Evolutionary conservation across 2,797 vertebrate species (phyloP).

Genomic region (Acanthurus leucopareius): DNA sequence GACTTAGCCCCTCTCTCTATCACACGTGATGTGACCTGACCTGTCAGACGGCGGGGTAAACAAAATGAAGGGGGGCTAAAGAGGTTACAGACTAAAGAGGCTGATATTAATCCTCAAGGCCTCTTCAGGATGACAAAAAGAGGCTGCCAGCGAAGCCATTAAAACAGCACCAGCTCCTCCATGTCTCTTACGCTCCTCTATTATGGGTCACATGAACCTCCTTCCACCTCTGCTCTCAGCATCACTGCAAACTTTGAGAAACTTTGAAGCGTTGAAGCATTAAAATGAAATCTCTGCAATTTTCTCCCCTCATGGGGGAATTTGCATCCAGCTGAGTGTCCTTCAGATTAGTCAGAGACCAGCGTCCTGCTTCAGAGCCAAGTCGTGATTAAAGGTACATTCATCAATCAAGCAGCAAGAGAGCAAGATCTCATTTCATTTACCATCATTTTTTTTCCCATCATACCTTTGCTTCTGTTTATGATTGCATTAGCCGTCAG

Average conservation of each 20-base stretch:
- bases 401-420: slow-evolving; percentile 39
- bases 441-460: slow-evolving; percentile 12
- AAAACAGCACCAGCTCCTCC: slow-evolving; percentile 23
- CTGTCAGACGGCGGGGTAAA: slow-evolving; percentile 63
- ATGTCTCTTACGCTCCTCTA: slow-evolving; percentile 27
- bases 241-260: slow-evolving; percentile 50
- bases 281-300: slow-evolving; percentile 70
- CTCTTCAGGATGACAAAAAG: slow-evolving; percentile 46
- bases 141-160: slow-evolving; percentile 32
- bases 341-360: slow-evolving; percentile 64
- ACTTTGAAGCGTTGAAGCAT: slow-evolving; percentile 59
- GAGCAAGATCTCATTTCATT: background rate
- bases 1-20: slow-evolving; percentile 29
- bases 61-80: slow-evolving; percentile 39
- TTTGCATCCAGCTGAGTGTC: slow-evolving; percentile 65
- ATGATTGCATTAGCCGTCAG: slow-evolving; percentile 30
- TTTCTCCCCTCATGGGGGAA: slow-evolving; percentile 50
- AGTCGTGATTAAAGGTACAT: slow-evolving; percentile 60
- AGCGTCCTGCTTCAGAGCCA: slow-evolving; percentile 47
- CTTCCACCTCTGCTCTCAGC: slow-evolving; percentile 31
- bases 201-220: slow-evolving; percentile 41
- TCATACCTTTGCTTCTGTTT: slow-evolving; percentile 19
- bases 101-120: slow-evolving; percentile 53
- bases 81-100: slow-evolving; percentile 48
- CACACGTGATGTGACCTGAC: slow-evolving; percentile 56